Conservation (phyloP, 2,113 vertebrate genomes). For the Notechis scutatus region DNA sequence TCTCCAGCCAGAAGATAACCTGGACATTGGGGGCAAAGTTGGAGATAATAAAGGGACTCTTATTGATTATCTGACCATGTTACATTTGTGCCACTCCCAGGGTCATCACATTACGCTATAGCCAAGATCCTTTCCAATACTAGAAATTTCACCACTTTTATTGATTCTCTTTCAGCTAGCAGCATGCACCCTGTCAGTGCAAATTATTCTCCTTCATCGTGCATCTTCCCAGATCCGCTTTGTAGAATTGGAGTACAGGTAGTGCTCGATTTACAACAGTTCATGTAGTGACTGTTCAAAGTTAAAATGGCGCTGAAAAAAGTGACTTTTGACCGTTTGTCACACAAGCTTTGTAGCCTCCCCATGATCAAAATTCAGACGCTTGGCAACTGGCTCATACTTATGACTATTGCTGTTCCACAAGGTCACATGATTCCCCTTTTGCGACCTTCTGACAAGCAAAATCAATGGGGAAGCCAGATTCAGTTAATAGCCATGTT, state of each 20-base stretch:
- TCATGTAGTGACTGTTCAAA: not conserved
- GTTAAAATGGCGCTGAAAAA: not conserved
- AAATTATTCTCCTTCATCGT: not conserved
- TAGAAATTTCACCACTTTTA: not conserved
- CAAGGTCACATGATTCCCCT: not conserved
- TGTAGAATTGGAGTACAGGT: not conserved
- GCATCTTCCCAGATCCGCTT: not conserved
- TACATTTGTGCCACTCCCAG: too few species aligned
- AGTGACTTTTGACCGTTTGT: not conserved
- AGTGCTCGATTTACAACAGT: not conserved
- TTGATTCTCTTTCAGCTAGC: not conserved
- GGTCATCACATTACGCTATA: not conserved
- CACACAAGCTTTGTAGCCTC: not conserved
- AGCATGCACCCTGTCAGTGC: not conserved
- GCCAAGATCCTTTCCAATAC: not conserved
- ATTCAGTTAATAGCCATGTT: not conserved
- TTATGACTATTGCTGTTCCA: not conserved
- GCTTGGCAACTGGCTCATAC: not conserved
- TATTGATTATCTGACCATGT: too few species aligned
- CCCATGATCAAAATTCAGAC: not conserved
- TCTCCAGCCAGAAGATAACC: too few species aligned
- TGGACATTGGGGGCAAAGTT: too few species aligned
- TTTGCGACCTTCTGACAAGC: not conserved
- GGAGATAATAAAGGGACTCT: too few species aligned
- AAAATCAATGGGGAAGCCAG: not conserved